These are phyloP conservation scores for Melanchra persicariae DNA, from an alignment of 2,888 invertebrate species.

Conservation along the genomic window DNA sequence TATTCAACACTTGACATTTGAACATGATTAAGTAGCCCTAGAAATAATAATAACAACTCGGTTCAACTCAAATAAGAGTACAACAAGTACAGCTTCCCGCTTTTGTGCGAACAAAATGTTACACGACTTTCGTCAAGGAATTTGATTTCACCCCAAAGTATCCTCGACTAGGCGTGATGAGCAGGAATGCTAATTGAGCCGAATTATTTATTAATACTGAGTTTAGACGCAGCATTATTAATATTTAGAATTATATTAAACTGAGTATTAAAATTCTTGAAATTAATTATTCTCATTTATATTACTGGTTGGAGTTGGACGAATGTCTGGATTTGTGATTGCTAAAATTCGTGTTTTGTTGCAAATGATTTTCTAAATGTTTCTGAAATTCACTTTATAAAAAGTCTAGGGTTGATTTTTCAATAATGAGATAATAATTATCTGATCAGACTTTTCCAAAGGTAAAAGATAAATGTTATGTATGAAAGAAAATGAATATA, in stretches of 20 bases:
- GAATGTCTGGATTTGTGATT: slow-evolving; percentile 3
- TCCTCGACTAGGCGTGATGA: slow-evolving; percentile 34
- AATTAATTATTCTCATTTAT: slow-evolving; percentile 38
- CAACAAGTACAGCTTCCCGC: neutral
- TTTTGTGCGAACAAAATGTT: slow-evolving; percentile 18
- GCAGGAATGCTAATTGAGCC: slow-evolving; percentile 57
- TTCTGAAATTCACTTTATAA: neutral
- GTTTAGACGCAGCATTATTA: slow-evolving; percentile 34
- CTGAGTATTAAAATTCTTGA: slow-evolving; percentile 41
- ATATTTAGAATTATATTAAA: slow-evolving; percentile 41
- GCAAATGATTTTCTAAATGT: slow-evolving; percentile 3
- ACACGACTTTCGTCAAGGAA: slow-evolving; percentile 33
- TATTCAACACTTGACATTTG: neutral
- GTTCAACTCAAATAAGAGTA: slow-evolving; percentile 1
- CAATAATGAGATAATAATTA: neutral
- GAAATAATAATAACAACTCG: neutral
- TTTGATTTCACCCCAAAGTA: slow-evolving; percentile 38
- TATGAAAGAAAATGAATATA: no score
- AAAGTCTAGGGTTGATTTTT: neutral
- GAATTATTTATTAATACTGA: slow-evolving; percentile 50
- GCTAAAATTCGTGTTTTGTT: slow-evolving; percentile 10
- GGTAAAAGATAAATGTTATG: no score
- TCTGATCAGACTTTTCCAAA: no score
- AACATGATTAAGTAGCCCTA: neutral
- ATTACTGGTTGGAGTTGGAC: slow-evolving; percentile 7